A percentile compares a stretch with the other conserved stretches of the same genome.
phyloP scores from a whole-genome alignment of 2,888 invertebrate species.

The Aphrophora alni region DNA sequence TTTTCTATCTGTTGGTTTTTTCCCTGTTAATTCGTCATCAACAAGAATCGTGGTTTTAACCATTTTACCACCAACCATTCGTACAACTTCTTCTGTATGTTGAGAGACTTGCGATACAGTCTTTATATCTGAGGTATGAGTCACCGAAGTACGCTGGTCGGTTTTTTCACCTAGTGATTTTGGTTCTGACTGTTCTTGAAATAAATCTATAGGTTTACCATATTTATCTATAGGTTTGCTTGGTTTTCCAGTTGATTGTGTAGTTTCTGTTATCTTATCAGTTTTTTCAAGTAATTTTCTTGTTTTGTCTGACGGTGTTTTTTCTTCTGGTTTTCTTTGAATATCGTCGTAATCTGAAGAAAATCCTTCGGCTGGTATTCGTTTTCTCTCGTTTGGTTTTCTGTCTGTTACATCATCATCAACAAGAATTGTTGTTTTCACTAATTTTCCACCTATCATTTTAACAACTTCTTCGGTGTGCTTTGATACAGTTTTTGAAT shows the following conservation, averaged over 20 bases:
- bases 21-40: not conserved
- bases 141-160: not conserved
- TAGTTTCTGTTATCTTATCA: not conserved
- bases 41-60: not conserved
- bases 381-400: conserved; percentile 10
- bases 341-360: not conserved
- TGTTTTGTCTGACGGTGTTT: conserved; percentile 12
- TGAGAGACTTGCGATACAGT: too few relatives aligned
- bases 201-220: conserved; percentile 21
- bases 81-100: not conserved
- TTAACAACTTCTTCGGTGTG: conserved; percentile 29
- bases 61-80: not conserved
- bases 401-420: not conserved
- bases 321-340: not conserved
- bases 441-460: conserved; percentile 45
- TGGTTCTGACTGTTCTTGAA: not conserved
- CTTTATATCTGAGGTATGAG: too few relatives aligned
- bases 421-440: conserved; percentile 36
- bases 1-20: not conserved
- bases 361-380: conserved; percentile 25
- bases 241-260: conserved; percentile 2
- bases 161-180: not conserved
- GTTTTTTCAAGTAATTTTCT: not conserved
- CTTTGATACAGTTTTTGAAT: not conserved
- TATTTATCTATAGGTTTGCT: conserved; percentile 9